Base-by-base conservation (phyloP, 1,140 invertebrate genomes). In the Trichonephila clavipes region DNA sequence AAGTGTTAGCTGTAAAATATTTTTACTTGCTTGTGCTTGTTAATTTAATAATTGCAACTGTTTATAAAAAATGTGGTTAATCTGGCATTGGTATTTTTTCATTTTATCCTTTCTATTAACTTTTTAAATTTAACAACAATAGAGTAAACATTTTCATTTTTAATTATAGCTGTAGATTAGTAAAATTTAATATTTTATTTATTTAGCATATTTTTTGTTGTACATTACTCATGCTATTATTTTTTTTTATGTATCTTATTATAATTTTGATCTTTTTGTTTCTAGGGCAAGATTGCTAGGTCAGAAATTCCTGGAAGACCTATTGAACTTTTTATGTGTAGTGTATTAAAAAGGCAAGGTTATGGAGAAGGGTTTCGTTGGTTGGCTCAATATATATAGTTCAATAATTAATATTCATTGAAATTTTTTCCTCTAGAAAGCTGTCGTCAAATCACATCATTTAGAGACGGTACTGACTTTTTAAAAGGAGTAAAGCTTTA, bases 291-390 rank as follows among this genome's bases (percentile, higher is more conserved):
- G 96, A 97, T 99, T 94, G 96, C 98, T 83, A 97, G 98, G 95
- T 97, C 97, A 95, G 98, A 99, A 95, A 96, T 99, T 95, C 97
- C 98, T 77, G 98, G 98, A 72, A 98, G 99, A 96, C 99, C 99
- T 94, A 96, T 99, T 96, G 99, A 99, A 97, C 96, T 99, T 94
- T 99, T 99, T 96, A 99, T 99, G 99, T 99, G 99, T 96, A 99
- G 99, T 95, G 99, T 99, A 95, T 97, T 99, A 95, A 99, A 99
- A 96, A 97, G 99, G 96, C 99, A 99, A 97, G 99, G 99, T 93
- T 99, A 99, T 96, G 99, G 99, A 94, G 99, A 99, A 96, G 99
- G 99, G 95, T 99, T 99, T 97, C 98, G 99, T 96, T 99, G 99
- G 99, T 97, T 99, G 95, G 98, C 99, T 95, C 98, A 99, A 96